These are phyloP conservation scores for Caradrina kadenii DNA, from an alignment of 2,888 invertebrate genomes.

Conservation along the genomic window DNA sequence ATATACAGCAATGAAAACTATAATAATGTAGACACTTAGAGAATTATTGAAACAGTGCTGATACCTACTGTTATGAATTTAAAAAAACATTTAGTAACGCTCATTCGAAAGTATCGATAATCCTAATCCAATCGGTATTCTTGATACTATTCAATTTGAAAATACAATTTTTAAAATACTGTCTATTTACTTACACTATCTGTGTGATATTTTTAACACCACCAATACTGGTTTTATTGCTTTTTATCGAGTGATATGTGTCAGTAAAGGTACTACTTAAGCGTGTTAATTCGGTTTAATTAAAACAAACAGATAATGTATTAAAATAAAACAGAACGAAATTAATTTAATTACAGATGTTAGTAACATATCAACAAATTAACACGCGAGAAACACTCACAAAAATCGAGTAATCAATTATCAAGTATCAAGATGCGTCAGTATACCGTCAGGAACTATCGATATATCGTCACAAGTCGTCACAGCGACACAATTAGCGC, in stretches of 20 bases:
- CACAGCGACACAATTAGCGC: constrained; percentile 74
- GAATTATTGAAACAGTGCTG: not conserved
- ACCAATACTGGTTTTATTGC: not conserved
- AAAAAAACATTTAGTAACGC: not conserved
- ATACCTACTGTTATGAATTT: not conserved
- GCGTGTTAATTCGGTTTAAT: not conserved
- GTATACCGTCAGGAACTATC: constrained; percentile 21
- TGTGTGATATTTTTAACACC: constrained; percentile 6
- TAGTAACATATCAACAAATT: constrained; percentile 31
- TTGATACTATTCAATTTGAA: constrained; percentile 20
- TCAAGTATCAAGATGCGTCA: constrained; percentile 45
- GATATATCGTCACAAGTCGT: constrained; percentile 53
- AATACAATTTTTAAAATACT: not conserved
- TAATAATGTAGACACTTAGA: not conserved
- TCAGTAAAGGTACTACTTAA: not conserved
- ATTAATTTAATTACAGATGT: constrained; percentile 29
- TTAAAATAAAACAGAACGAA: constrained; percentile 4
- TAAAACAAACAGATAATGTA: constrained; percentile 12
- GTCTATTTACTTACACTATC: not conserved
- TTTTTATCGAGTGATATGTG: constrained; percentile 1
- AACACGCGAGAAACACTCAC: constrained; percentile 2
- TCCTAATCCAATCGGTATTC: not conserved
- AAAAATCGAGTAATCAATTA: constrained; percentile 9
- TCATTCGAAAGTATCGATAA: not conserved
- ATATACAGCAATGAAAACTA: constrained; percentile 16